Percentiles rank a stretch among this genome's conserved stretches.
phyloP scores from a whole-genome alignment of 2,888 invertebrate species.

The Laothoe populi region DNA sequence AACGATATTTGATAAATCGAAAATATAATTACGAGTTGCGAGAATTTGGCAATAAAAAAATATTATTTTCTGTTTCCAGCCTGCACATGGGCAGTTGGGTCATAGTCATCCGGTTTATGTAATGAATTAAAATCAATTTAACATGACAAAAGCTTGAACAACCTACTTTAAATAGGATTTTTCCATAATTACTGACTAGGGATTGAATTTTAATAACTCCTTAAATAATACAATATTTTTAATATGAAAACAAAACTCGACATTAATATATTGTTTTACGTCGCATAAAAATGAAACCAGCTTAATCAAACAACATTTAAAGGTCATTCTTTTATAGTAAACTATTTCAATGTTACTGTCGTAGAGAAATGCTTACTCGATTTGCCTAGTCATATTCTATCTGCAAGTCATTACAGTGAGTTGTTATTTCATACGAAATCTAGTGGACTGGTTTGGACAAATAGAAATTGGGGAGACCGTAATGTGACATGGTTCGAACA shows the following conservation, averaged over 20 bases:
- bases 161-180: too few relatives aligned
- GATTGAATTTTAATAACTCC: too few relatives aligned
- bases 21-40: neutral
- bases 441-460: neutral
- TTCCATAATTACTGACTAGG: too few relatives aligned
- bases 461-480: neutral
- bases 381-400: conserved; percentile 3
- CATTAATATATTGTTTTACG: too few relatives aligned
- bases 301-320: neutral
- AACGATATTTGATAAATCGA: neutral
- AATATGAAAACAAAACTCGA: too few relatives aligned
- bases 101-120: too few relatives aligned
- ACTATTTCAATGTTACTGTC: conserved; percentile 16
- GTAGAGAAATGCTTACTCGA: neutral
- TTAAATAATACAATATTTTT: too few relatives aligned
- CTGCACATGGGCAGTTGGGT: neutral
- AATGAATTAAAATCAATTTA: too few relatives aligned
- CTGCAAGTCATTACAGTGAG: conserved; percentile 15
- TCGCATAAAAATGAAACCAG: neutral
- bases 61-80: neutral
- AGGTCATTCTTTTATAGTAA: neutral
- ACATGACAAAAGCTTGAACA: too few relatives aligned
- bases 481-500: too few relatives aligned
- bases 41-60: too few relatives aligned
- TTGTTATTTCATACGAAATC: neutral